Percentiles rank a stretch among this genome's conserved stretches.
These are phyloP conservation scores for Forbesichthys papilliferus DNA, from an alignment of 2,113 vertebrate species.

Conservation along the genomic window DNA sequence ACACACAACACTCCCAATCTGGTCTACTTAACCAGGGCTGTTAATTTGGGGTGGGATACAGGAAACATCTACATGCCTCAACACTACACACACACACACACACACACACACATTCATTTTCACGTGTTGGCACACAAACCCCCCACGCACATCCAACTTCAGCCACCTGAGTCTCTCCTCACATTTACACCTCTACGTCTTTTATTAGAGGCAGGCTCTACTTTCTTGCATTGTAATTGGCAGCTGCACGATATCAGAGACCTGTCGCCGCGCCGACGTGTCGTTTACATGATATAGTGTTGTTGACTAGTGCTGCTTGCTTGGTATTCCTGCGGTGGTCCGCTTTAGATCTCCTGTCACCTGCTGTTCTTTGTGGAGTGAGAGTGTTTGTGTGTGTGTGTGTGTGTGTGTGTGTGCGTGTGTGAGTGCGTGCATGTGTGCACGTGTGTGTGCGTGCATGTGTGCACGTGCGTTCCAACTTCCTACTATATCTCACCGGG, in stretches of 20 bases:
- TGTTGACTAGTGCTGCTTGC: no score
- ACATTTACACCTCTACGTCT: conserved; percentile 14
- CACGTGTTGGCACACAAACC: no score
- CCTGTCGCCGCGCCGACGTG: conserved; percentile 4
- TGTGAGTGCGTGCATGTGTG: no score
- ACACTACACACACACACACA: conserved; percentile 7
- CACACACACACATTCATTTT: neutral
- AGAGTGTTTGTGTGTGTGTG: conserved; percentile 8
- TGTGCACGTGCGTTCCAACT: conserved; percentile 6
- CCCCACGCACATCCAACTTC: conserved; percentile 12
- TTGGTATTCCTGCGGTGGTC: no score
- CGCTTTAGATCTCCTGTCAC: no score
- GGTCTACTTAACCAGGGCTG: neutral
- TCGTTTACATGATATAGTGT: conserved; percentile 41
- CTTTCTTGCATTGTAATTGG: conserved; percentile 42
- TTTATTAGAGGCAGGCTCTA: conserved; percentile 31
- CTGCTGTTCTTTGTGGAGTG: no score
- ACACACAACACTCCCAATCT: no score
- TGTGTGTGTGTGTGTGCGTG: conserved; percentile 23
- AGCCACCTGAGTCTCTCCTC: conserved; percentile 20
- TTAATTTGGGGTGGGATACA: conserved; percentile 5
- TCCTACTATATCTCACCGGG: no score
- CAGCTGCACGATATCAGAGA: conserved; percentile 26
- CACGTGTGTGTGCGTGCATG: neutral
- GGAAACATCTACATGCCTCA: conserved; percentile 27